Evolutionary conservation across 2,797 vertebrate genomes (phyloP).

Genomic region (Tympanoctomys barrerae): DNA sequence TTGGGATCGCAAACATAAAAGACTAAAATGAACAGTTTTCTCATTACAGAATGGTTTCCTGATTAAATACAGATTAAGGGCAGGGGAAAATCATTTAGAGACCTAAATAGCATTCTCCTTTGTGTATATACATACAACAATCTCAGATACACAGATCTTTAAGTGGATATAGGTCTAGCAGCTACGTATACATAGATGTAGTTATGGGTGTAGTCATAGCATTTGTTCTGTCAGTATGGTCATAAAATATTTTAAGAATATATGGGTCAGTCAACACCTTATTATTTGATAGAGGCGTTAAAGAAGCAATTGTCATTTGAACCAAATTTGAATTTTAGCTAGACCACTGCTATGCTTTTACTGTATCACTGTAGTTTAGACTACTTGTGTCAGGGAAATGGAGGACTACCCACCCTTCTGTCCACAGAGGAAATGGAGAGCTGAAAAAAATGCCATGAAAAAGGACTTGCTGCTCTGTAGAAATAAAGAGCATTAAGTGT

Average conservation of each 20-base stretch:
- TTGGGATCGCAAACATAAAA: conserved; percentile 86
- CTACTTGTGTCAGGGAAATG: conserved; percentile 30
- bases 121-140: conserved; percentile 65
- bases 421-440: conserved; percentile 5
- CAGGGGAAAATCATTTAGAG: conserved; percentile 84
- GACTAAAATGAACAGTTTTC: conserved; percentile 89
- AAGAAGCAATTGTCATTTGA: conserved; percentile 44
- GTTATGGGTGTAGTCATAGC: not conserved
- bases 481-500: not conserved
- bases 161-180: conserved; percentile 54
- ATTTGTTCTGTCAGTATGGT: not conserved
- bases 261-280: not conserved
- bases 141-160: conserved; percentile 47
- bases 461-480: not conserved
- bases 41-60: conserved; percentile 85
- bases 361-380: not conserved
- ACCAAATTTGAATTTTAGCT: conserved; percentile 20
- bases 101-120: conserved; percentile 74
- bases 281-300: not conserved
- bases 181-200: conserved; percentile 18
- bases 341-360: not conserved
- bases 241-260: conserved; percentile 19
- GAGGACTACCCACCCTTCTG: not conserved
- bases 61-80: conserved; percentile 87
- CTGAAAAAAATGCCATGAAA: not conserved